Evolutionary conservation across 1,140 invertebrate species (phyloP), one percentile per base, ranked within the genome.

Genomic region (Caerostris extrusa): DNA sequence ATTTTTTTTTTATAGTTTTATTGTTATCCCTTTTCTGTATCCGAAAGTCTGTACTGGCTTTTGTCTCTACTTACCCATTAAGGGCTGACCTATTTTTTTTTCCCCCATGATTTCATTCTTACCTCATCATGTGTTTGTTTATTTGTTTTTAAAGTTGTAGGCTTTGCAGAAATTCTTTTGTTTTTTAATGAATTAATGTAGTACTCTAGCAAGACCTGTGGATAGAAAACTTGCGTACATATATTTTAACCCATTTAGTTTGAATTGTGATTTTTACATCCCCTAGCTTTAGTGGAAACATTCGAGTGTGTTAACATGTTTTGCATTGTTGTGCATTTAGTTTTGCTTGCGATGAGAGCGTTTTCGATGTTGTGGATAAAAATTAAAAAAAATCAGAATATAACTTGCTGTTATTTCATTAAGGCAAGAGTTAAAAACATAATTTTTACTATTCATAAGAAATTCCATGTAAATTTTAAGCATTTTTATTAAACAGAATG

Each of bases 41-140:
- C 34, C 34, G 34, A 34, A 71, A 90, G 55, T 34, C n/a, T 60
- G 12, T 55, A 71, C 67, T 77, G 88, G 77, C 88, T 90, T 90
- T 90, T 90, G 67, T 90, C 88, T 90, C 60, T 17, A 8, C 34
- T 53, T 57, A 19, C 12, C 88, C 88, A 90, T 90, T 90, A 90
- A 19, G 55, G n/a, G 55, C 14, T n/a, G 19, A 6, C 12, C 56
- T 56, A 12, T 85, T 14, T 58, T 90, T 6, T 90, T 71, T n/a
- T n/a, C n/a, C 19, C 17, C 6, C 8, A n/a, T 90, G 50, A 55
- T 90, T 77, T 90, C 56, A 55, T 56, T 64, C 85, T 64, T 64
- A 17, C 19, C 14, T 88, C 34, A 8, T 53, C 58, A 64, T 67
- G 6, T 34, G 5, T 87, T 19, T 60, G n/a, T 60, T 5, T 64